Conservation (phyloP, 2,797 vertebrate genomes). For the Rhinoraja longicauda region DNA sequence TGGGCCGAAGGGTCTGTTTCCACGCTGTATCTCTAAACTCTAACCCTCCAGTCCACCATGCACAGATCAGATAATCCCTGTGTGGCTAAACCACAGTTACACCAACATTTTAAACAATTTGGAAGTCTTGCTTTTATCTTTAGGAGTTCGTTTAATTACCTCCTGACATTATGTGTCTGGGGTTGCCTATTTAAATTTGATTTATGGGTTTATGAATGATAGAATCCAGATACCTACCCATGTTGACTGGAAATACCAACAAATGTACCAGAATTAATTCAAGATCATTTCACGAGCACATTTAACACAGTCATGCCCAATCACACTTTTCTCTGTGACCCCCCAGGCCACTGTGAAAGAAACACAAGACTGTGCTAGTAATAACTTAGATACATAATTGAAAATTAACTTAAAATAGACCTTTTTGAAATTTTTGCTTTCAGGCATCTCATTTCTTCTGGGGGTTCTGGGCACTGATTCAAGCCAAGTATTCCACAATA, state of each 20-base stretch:
- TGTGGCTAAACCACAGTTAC: neutral
- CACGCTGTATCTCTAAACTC: no score
- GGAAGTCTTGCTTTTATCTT: neutral
- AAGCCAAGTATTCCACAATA: conserved; percentile 90
- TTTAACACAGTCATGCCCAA: neutral
- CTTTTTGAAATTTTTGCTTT: conserved; percentile 37
- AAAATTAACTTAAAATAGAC: neutral
- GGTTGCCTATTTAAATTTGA: neutral
- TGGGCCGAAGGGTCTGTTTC: no score
- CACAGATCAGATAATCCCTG: neutral
- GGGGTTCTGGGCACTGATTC: conserved; percentile 95
- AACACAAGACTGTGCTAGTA: neutral
- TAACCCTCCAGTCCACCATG: neutral
- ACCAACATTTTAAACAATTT: neutral
- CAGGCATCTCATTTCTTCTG: conserved; percentile 96
- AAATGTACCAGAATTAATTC: neutral
- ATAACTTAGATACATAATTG: neutral
- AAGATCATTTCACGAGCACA: neutral
- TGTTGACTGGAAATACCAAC: neutral
- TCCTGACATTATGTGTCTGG: neutral
- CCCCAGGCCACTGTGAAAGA: neutral
- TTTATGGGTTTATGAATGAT: neutral
- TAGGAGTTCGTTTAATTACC: neutral
- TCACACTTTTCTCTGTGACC: neutral
- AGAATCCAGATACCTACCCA: neutral